phyloP scores from a whole-genome alignment of 2,888 invertebrate species.

The Hemicrepidius hirtus region DNA sequence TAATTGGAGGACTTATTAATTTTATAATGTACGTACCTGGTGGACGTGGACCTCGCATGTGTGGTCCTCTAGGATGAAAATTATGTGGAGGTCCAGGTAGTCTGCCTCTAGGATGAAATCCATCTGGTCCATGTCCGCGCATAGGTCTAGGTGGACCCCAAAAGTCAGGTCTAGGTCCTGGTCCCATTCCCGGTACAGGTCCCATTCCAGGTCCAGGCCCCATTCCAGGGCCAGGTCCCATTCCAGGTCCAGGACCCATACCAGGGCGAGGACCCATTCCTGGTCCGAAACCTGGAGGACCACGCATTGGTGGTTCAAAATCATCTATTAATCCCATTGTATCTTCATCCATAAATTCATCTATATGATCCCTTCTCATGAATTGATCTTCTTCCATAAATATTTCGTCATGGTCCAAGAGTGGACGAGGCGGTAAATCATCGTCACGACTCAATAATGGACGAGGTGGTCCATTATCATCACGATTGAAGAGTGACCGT shows the following conservation, averaged over 20 bases:
- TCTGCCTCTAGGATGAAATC: constrained; percentile 60
- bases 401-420: constrained; percentile 49
- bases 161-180: constrained; percentile 43
- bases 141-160: constrained; percentile 52
- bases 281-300: constrained; percentile 69
- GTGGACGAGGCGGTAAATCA: constrained; percentile 47
- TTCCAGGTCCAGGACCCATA: constrained; percentile 40
- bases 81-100: constrained; percentile 56
- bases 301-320: constrained; percentile 60
- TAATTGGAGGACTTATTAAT: not conserved
- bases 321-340: constrained; percentile 56
- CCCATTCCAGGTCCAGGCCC: constrained; percentile 43
- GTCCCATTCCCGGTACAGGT: constrained; percentile 36
- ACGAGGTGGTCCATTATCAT: constrained; percentile 38
- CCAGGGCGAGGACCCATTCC: constrained; percentile 55
- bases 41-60: constrained; percentile 60
- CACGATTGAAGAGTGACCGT: constrained; percentile 33
- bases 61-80: constrained; percentile 64
- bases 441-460: constrained; percentile 42
- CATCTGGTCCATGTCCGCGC: constrained; percentile 62
- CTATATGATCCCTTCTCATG: constrained; percentile 60
- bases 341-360: constrained; percentile 62
- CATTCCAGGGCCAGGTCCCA: constrained; percentile 35
- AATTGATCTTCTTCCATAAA: constrained; percentile 60
- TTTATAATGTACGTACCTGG: constrained; percentile 48